Conservation (phyloP, 2,888 invertebrate genomes). For the Lasioglossum calceatum region DNA sequence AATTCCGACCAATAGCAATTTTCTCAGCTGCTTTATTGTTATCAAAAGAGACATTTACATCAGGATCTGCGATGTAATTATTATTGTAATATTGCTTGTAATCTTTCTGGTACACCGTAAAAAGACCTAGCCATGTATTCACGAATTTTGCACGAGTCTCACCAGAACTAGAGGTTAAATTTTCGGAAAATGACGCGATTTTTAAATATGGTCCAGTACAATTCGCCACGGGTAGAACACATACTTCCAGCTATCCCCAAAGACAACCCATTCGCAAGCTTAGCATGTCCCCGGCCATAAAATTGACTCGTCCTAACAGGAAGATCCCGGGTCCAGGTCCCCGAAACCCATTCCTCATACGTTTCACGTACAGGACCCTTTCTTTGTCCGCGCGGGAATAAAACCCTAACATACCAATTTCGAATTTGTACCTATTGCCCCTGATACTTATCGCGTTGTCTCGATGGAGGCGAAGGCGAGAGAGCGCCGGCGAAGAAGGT, state of each 20-base stretch:
- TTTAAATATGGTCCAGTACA: too few relatives aligned
- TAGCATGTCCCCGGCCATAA: background rate
- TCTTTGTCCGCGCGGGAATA: slow-evolving; percentile 12
- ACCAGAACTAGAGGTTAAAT: too few relatives aligned
- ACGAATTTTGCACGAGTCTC: too few relatives aligned
- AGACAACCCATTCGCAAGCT: background rate
- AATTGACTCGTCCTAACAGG: slow-evolving; percentile 20
- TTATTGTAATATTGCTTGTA: too few relatives aligned
- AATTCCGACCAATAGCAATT: too few relatives aligned
- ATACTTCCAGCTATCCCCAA: background rate
- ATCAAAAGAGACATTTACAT: too few relatives aligned
- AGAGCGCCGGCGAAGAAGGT: slow-evolving; percentile 44
- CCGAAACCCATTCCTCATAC: slow-evolving; percentile 23
- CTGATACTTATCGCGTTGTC: slow-evolving; percentile 58
- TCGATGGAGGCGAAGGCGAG: background rate
- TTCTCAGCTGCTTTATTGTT: too few relatives aligned
- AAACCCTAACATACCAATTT: slow-evolving; percentile 56
- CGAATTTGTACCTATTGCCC: slow-evolving; percentile 56
- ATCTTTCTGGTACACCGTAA: too few relatives aligned
- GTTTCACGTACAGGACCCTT: slow-evolving; percentile 29
- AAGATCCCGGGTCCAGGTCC: background rate
- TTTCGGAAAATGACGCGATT: too few relatives aligned
- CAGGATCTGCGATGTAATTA: too few relatives aligned
- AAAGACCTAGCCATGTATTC: too few relatives aligned
- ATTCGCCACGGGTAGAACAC: too few relatives aligned